phyloP scores from a whole-genome alignment of 92 coral and sea anemone species.

The Phenganax subtilis region DNA sequence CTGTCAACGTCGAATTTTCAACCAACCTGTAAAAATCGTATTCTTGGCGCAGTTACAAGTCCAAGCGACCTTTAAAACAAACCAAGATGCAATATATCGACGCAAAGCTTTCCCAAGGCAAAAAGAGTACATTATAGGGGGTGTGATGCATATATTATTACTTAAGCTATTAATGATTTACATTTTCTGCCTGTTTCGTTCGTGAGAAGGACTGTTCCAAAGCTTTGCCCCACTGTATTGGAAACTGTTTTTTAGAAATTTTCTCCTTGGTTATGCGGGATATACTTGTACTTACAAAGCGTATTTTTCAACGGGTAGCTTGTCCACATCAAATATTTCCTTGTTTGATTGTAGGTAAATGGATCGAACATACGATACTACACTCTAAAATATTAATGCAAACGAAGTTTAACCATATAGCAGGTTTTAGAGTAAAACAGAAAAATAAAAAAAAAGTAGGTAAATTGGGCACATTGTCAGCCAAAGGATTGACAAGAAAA shows the following conservation, averaged over 20 bases:
- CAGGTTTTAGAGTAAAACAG: not conserved
- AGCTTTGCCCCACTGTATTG: too few relatives aligned
- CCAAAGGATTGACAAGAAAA: not conserved
- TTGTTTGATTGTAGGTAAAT: conserved; percentile 91
- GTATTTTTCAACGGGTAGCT: conserved; percentile 68
- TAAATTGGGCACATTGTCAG: not conserved
- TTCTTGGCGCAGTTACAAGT: conserved; percentile 77
- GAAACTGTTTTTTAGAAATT: too few relatives aligned
- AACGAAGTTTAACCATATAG: not conserved
- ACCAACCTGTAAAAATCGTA: conserved; percentile 81
- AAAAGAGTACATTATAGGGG: too few relatives aligned
- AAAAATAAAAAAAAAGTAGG: not conserved
- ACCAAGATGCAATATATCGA: too few relatives aligned
- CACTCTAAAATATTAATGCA: conserved; percentile 51
- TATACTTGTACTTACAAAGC: conserved; percentile 62
- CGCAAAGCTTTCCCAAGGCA: not conserved
- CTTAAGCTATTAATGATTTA: too few relatives aligned
- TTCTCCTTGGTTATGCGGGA: not conserved
- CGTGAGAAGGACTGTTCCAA: too few relatives aligned
- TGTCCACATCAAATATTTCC: conserved; percentile 74
- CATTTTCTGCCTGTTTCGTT: too few relatives aligned
- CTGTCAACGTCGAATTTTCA: too few relatives aligned
- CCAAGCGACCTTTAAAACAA: conserved; percentile 74
- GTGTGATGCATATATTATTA: too few relatives aligned
- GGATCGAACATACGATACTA: conserved; percentile 85